Percentiles rank a stretch among this genome's conserved stretches.
These are phyloP conservation scores for Cyclargus thomasi DNA, from an alignment of 1,140 invertebrate genomes.

Conservation along the genomic window DNA sequence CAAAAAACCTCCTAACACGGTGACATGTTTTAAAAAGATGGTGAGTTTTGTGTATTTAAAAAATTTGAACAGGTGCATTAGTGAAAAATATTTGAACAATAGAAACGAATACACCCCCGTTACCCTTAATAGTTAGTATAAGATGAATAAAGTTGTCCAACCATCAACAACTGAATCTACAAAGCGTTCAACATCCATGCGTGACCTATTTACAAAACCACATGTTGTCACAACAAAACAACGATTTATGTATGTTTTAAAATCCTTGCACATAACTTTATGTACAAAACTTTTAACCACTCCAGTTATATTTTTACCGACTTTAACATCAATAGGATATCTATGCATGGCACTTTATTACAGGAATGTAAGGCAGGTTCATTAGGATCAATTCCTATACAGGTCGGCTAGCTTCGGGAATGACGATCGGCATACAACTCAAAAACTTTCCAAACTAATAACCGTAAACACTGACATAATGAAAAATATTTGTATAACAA, in stretches of 20 bases:
- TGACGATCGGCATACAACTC: background rate
- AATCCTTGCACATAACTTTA: conserved; percentile 59
- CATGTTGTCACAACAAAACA: conserved; percentile 71
- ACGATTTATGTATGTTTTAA: conserved; percentile 64
- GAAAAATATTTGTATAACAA: conserved; percentile 16
- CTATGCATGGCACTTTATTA: conserved; percentile 51
- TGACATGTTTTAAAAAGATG: conserved; percentile 57
- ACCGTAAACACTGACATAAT: conserved; percentile 20
- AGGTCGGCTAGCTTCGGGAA: background rate
- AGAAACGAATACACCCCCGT: conserved; percentile 45
- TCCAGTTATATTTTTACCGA: conserved; percentile 47
- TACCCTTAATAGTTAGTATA: conserved; percentile 20
- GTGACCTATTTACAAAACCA: conserved; percentile 70
- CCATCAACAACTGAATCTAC: conserved; percentile 45
- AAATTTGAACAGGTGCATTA: conserved; percentile 64
- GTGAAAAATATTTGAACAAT: conserved; percentile 59
- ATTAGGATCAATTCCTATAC: conserved; percentile 30
- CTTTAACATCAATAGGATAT: conserved; percentile 50
- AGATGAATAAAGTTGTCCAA: conserved; percentile 25
- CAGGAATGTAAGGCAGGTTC: conserved; percentile 24
- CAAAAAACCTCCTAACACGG: conserved; percentile 60
- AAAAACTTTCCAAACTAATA: conserved; percentile 20
- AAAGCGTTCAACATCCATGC: conserved; percentile 57
- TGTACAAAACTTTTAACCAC: conserved; percentile 58
- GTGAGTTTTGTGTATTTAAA: conserved; percentile 53